Evolutionary conservation across 2,888 invertebrate species (phyloP).

Genomic region (Zygothrica quintamaculata): DNA sequence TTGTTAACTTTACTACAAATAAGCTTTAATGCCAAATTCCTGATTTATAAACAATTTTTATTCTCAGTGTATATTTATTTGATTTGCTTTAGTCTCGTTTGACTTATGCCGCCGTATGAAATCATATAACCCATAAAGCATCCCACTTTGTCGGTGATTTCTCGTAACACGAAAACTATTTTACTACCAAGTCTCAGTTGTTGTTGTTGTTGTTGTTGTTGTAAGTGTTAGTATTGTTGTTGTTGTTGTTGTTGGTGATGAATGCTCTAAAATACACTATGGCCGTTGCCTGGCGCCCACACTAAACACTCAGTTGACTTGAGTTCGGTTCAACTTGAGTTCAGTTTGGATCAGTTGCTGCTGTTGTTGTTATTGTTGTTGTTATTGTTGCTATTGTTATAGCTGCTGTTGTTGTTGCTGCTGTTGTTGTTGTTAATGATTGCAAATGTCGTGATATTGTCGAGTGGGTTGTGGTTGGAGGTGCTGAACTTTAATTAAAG

Average conservation of each 20-base stretch:
- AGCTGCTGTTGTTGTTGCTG: too few species aligned
- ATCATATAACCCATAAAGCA: conserved; percentile 69
- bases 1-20: too few species aligned
- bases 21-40: neutral
- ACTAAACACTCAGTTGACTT: conserved; percentile 20
- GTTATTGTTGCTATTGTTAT: conserved; percentile 42
- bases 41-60: conserved; percentile 16
- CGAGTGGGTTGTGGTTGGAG: conserved; percentile 69
- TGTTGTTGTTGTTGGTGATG: too few species aligned
- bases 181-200: conserved; percentile 22
- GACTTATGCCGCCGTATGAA: conserved; percentile 70
- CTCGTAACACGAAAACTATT: conserved; percentile 61
- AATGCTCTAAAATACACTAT: neutral
- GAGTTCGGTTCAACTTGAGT: conserved; percentile 37
- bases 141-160: conserved; percentile 73
- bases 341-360: conserved; percentile 23
- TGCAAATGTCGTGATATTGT: conserved; percentile 76
- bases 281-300: conserved; percentile 45
- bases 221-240: conserved; percentile 26
- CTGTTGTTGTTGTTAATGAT: conserved; percentile 60
- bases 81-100: conserved; percentile 64
- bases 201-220: conserved; percentile 28
- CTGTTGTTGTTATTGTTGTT: neutral
- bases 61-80: conserved; percentile 32
- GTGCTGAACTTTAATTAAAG: conserved; percentile 78